These are phyloP conservation scores for Gadus macrocephalus DNA, from an alignment of 2,113 vertebrate genomes.

Conservation along the genomic window DNA sequence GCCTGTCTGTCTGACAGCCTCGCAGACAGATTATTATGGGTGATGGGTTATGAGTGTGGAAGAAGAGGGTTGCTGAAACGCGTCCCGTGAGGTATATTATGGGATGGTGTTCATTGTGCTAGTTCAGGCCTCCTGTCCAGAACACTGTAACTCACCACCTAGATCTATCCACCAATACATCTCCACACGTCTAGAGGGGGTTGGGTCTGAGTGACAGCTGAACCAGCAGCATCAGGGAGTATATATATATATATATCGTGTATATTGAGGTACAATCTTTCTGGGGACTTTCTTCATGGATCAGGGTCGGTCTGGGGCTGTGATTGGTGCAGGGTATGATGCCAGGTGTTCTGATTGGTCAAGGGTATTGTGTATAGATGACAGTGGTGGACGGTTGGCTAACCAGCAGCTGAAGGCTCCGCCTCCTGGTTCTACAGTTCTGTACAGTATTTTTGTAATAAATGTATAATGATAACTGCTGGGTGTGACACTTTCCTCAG, in stretches of 20 bases:
- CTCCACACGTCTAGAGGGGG: too few relatives aligned
- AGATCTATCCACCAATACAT: too few relatives aligned
- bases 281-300: not conserved
- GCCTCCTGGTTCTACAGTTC: conserved; percentile 30
- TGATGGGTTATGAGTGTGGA: too few relatives aligned
- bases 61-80: too few relatives aligned
- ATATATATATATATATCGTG: not conserved
- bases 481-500: conserved; percentile 52
- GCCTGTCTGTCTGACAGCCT: too few relatives aligned
- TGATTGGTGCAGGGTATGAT: conserved; percentile 30
- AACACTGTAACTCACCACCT: too few relatives aligned
- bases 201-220: too few relatives aligned
- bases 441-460: conserved; percentile 78
- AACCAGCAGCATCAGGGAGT: not conserved
- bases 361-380: conserved; percentile 27
- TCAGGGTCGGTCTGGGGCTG: not conserved
- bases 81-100: too few relatives aligned
- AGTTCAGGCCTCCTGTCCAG: too few relatives aligned
- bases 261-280: not conserved
- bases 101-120: too few relatives aligned
- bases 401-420: not conserved
- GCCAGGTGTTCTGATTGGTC: conserved; percentile 18
- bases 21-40: too few relatives aligned
- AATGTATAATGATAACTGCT: conserved; percentile 46
- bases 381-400: too few relatives aligned